Conservation (phyloP, 2,888 invertebrate genomes). For the Atethmia centrago region DNA sequence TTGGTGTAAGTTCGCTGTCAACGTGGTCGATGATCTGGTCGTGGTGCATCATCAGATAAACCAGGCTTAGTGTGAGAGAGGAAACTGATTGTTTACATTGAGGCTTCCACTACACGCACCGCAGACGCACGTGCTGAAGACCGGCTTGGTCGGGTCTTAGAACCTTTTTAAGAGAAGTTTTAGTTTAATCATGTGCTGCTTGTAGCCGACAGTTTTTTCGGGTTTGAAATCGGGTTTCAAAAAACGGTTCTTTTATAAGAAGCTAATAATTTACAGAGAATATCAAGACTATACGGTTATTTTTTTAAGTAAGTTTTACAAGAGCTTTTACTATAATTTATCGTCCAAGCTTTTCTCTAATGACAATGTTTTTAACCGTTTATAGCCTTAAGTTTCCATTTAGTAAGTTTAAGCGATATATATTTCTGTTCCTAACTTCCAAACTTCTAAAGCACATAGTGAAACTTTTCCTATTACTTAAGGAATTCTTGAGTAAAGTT, state of each 20-base stretch:
- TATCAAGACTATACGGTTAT: background rate
- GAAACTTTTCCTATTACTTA: constrained; percentile 53
- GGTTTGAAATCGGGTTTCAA: background rate
- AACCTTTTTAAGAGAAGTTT: background rate
- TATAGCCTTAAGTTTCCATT: constrained; percentile 43
- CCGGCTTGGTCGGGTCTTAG: background rate
- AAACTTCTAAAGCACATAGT: constrained; percentile 42
- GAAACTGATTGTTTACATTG: background rate
- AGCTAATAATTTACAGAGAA: constrained; percentile 3
- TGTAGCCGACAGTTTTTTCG: background rate
- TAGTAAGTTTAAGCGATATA: constrained; percentile 28
- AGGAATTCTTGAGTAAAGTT: constrained; percentile 28
- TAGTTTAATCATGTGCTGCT: background rate
- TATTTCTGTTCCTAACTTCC: constrained; percentile 44
- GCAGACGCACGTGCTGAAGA: background rate
- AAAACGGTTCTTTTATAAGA: background rate
- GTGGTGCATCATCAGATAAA: constrained; percentile 98
- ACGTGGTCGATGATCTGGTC: constrained; percentile 98
- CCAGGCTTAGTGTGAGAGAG: no score
- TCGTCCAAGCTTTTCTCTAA: constrained; percentile 16
- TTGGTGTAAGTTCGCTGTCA: constrained; percentile 98
- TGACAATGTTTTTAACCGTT: constrained; percentile 35
- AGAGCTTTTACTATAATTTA: constrained; percentile 35
- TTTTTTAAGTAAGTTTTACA: constrained; percentile 28
- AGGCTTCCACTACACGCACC: background rate